Base-by-base conservation (phyloP, 2,113 vertebrate genomes). In the Stigmatopora argus region DNA sequence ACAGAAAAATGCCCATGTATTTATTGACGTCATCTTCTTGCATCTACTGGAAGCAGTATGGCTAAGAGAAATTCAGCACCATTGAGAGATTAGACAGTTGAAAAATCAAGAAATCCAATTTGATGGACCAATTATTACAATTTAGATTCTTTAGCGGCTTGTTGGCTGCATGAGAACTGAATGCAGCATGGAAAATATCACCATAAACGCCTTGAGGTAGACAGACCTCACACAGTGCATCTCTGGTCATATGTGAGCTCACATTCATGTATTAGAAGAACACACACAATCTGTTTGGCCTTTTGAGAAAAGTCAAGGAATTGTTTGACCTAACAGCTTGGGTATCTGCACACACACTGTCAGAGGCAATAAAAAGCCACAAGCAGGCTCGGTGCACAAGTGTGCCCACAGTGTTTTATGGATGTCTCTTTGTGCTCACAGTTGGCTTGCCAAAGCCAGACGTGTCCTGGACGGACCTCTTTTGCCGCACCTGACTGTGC, bases 401-500 rank as follows among this genome's bases (percentile, higher is more conserved):
- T 83, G 80, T 77, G 77, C 71, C 66, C 17, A 47, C 78, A 80
- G 64, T 31, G n/a, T 80, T 69, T 84, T 71, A 85, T 69, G 64
- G 81, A 73, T 77, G 73, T 65, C 57, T 72, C 57, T 73, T 72
- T 74, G 77, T 66, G 73, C 64, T 61, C 35, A 46, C 78, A 74
- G 79, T 80, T 83, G 81, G 67, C 73, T 23, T 64, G 71, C 73
- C 77, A 77, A 12, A 78, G 75, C 18, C 34, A 7, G 69, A 69
- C 73, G 81, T 18, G 63, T 56, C 34, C 66, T 53, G 71, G 69
- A 58, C 56, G 69, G 69, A 58, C 67, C 66, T 65, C 46, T 48
- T 18, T 57, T 26, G 68, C 62, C 52, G 63, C 88, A 87, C 81
- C 88, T 89, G 88, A 69, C 67, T 26, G 66, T 55, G 75, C 64